phyloP scores from a whole-genome alignment of 2,797 vertebrate species.

The Typhlichthys subterraneus region DNA sequence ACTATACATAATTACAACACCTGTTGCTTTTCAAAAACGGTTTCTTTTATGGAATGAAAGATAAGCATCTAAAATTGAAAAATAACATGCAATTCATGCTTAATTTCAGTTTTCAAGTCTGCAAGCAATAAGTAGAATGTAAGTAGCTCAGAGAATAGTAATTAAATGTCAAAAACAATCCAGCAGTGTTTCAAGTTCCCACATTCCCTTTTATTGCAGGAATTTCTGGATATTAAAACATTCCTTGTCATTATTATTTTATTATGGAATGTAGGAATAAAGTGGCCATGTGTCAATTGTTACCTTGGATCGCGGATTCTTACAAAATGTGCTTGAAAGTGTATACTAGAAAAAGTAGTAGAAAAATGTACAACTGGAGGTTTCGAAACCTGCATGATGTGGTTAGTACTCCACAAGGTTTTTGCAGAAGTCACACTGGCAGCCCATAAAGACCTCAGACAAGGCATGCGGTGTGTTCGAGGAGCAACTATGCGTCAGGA shows the following conservation, averaged over 20 bases:
- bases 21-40: no score
- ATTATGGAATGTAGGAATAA: conserved; percentile 59
- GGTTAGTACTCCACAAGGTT: conserved; percentile 13
- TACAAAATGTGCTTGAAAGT: conserved; percentile 28
- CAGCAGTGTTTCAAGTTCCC: conserved; percentile 35
- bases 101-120: no score
- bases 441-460: conserved; percentile 1
- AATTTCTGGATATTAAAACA: conserved; percentile 35
- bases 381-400: neutral
- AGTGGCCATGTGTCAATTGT: conserved; percentile 66
- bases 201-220: conserved; percentile 27
- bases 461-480: conserved; percentile 5
- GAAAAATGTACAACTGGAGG: conserved; percentile 14
- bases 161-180: conserved; percentile 20
- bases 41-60: conserved; percentile 6
- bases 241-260: conserved; percentile 8
- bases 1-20: neutral
- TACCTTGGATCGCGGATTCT: conserved; percentile 25
- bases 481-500: neutral
- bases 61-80: conserved; percentile 8
- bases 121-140: no score
- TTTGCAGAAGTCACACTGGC: conserved; percentile 1
- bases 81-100: conserved; percentile 24
- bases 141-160: no score
- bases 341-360: conserved; percentile 15